Conservation (phyloP, 2,113 vertebrate genomes). For the Platysternon megacephalum region DNA sequence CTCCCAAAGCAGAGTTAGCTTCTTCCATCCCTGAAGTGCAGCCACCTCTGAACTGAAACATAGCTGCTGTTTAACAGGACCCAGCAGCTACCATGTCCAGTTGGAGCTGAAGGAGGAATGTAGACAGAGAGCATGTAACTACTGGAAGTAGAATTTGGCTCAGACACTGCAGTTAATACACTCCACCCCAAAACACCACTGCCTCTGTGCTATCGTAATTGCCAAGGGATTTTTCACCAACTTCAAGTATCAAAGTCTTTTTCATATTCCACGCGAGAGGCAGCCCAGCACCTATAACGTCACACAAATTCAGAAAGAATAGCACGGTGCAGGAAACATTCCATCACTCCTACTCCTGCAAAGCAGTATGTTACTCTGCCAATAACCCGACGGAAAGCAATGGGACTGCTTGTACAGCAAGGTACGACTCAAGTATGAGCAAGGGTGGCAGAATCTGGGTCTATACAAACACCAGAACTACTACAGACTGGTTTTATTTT, state of each 20-base stretch:
- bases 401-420: background rate
- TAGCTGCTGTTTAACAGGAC: background rate
- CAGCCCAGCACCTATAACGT: background rate
- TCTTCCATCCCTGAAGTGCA: background rate
- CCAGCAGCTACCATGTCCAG: background rate
- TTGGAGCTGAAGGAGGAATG: background rate
- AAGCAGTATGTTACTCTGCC: background rate
- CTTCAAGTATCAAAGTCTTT: background rate
- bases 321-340: background rate
- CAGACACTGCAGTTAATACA: background rate
- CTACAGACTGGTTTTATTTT: background rate
- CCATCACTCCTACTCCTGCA: background rate
- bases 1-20: background rate
- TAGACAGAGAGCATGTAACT: background rate
- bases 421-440: background rate
- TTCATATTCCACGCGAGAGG: background rate
- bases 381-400: background rate
- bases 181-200: background rate
- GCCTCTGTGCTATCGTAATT: too few relatives aligned
- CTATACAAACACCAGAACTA: background rate
- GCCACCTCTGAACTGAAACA: background rate
- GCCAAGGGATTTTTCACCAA: too few relatives aligned
- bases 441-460: background rate
- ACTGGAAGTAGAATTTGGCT: background rate
- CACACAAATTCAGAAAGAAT: background rate